Base-by-base conservation (phyloP, 2,888 invertebrate species). In the Isotomurus palustris region DNA sequence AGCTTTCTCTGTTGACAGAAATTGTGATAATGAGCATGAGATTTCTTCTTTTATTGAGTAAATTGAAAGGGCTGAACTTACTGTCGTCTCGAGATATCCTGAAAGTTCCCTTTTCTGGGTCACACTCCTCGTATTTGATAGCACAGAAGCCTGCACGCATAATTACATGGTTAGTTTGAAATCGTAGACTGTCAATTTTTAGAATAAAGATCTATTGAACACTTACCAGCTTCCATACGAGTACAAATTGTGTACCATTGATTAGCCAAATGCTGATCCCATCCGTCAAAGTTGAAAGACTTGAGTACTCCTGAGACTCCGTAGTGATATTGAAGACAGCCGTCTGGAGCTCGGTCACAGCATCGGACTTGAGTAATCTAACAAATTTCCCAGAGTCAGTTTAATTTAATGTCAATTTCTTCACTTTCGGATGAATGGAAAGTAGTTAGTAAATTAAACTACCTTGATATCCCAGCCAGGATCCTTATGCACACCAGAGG, bases 231-330 rank as follows among this genome's bases (percentile, higher is more conserved):
- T 58, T 70, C 70, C 70, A 70, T 70, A 50, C 70, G 51, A 6
- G 62, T 62, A 47, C 70, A 70, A 50, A 70, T 70, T 1, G 70
- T 67, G 35, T 70, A 70, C 70, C 70, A 70, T 58, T 70, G 70
- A 51, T 70, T 70, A 29, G 70, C 70, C 57, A 70, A 67, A 61
- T 70, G 70, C 45, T 70, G 70, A 62, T 70, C 70, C 70, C 70
- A 70, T 29, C 70, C 70, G 41, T 70, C 70, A 51, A 70, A 70
- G 45, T 70, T 70, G 51, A 70, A 70, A 14, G 70, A 70, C 44
- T 70, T 70, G 4, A 70, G 57, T 14, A 70, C 68, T 8, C 70
- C 69, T 47, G 70, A 70, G 24, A 70, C 70, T 2, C 70, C 70
- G 43, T 70, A 68, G 57, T 70, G 70, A 53, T 70, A 70, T 51